These are phyloP conservation scores for Lampropteryx suffumata DNA, from an alignment of 2,888 invertebrate species.

Conservation along the genomic window DNA sequence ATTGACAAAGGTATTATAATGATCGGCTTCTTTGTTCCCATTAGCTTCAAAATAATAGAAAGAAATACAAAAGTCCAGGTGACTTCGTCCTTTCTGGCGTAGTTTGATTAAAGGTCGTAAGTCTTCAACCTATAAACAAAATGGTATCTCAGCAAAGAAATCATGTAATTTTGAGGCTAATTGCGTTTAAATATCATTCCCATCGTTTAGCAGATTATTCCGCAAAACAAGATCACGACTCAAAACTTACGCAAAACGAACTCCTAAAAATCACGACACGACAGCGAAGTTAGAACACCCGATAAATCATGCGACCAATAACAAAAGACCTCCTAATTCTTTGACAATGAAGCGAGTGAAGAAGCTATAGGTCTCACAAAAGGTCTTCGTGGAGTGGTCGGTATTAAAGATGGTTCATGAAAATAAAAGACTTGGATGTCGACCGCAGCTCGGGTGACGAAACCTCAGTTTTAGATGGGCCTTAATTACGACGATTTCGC, in stretches of 20 bases:
- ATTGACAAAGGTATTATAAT: conserved; percentile 12
- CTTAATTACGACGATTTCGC: conserved; percentile 32
- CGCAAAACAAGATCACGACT: conserved; percentile 45
- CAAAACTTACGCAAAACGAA: conserved; percentile 36
- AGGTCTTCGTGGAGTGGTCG: conserved; percentile 28
- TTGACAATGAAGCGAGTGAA: neutral
- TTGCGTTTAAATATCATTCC: conserved; percentile 43
- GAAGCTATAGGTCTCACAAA: conserved; percentile 9
- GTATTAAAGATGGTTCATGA: conserved; percentile 40
- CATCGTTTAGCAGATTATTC: conserved; percentile 37
- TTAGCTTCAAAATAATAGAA: no score
- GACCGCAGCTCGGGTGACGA: conserved; percentile 30
- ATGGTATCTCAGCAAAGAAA: no score
- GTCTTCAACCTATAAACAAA: no score
- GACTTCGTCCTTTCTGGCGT: no score
- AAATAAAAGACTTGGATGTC: conserved; percentile 40
- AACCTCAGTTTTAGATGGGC: conserved; percentile 31
- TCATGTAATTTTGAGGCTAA: conserved; percentile 1
- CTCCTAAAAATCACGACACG: conserved; percentile 53
- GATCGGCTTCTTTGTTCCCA: conserved; percentile 7
- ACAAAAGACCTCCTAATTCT: conserved; percentile 13
- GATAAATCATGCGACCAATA: conserved; percentile 35
- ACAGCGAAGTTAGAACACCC: conserved; percentile 40
- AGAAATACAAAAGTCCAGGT: no score
- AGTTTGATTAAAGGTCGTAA: no score